Evolutionary conservation across 1,140 invertebrate species (phyloP).

Genomic region (Brachionus rubens): DNA sequence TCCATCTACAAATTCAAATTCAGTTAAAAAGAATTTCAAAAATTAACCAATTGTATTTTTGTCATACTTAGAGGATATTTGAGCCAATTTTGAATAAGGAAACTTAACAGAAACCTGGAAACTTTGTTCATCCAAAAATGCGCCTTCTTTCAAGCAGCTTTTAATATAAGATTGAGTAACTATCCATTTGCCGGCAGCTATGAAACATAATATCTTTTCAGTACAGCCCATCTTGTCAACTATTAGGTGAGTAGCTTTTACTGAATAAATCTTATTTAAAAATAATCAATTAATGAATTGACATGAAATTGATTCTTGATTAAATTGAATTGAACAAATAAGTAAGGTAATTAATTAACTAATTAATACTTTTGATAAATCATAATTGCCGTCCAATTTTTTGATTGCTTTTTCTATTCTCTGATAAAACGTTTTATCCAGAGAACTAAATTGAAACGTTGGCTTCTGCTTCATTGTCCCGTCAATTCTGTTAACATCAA

Average conservation of each 20-base stretch:
- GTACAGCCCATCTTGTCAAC: slow-evolving; percentile 21
- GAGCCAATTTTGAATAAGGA: not conserved
- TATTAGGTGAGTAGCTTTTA: not conserved
- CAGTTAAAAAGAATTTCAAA: too few species aligned
- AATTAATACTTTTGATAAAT: slow-evolving; percentile 14
- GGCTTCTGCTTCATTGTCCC: slow-evolving; percentile 10
- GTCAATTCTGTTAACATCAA: not conserved
- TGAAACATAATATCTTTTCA: slow-evolving; percentile 22
- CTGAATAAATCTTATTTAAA: slow-evolving; percentile 13
- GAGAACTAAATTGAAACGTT: slow-evolving; percentile 31
- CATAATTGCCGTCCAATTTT: slow-evolving; percentile 13
- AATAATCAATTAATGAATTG: not conserved
- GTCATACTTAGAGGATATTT: slow-evolving; percentile 7
- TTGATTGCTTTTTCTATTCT: not conserved
- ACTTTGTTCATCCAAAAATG: not conserved
- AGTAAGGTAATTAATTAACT: too few species aligned
- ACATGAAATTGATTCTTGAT: not conserved
- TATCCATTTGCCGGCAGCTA: slow-evolving; percentile 8
- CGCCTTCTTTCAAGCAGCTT: slow-evolving; percentile 16
- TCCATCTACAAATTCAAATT: not conserved
- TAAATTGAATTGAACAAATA: not conserved
- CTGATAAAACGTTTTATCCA: not conserved
- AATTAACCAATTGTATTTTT: too few species aligned
- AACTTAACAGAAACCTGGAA: not conserved
- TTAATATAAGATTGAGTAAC: slow-evolving; percentile 19